Evolutionary conservation across 2,888 invertebrate species (phyloP), one percentile per base, ranked within the genome.

Genomic region (Caradrina clavipalpis): DNA sequence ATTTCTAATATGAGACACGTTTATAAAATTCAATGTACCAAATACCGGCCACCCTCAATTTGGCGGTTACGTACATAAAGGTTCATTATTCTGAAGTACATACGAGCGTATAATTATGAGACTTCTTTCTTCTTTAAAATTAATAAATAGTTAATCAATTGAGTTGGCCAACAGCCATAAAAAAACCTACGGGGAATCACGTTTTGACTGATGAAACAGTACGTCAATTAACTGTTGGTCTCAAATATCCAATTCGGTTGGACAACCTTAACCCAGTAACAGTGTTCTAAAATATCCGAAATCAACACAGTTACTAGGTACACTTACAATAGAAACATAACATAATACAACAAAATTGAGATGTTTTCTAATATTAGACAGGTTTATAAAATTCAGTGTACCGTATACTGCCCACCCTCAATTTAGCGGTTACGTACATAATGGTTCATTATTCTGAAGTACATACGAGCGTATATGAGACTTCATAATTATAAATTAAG

Each of bases 401-500:
- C 56, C 0, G 13, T n/a, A 51, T 26, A 26, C 10, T 15, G 39
- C 11, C n/a, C 8, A 55, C 21, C 42, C 42, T 50, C 21, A 21
- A 50, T 45, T 55, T 26, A 0, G 17, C n/a, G 13, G 69, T 55
- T 26, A 50, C 21, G 47, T 61, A 50, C 21, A 39, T 61, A 76
- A 73, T 69, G 54, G 50, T 55, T 51, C 50, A 42, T 74, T 74
- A 39, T 13, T 3, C 19, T 11, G 10, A 26, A 45, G n/a, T 35
- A 45, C 45, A 42, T 45, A 50, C 26, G 21, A 31, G 10, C 47
- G 26, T 51, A 21, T 50, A 69, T 56, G 76, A 69, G 55, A 55
- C 22, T 45, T 69, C 42, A 59, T 69, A 35, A 50, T 68, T 39
- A 35, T 45, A 50, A 67, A 75, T 59, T 50, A 50, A n/a, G 54